These are phyloP conservation scores for Cephus runcator DNA, from an alignment of 2,888 invertebrate genomes.

Conservation along the genomic window DNA sequence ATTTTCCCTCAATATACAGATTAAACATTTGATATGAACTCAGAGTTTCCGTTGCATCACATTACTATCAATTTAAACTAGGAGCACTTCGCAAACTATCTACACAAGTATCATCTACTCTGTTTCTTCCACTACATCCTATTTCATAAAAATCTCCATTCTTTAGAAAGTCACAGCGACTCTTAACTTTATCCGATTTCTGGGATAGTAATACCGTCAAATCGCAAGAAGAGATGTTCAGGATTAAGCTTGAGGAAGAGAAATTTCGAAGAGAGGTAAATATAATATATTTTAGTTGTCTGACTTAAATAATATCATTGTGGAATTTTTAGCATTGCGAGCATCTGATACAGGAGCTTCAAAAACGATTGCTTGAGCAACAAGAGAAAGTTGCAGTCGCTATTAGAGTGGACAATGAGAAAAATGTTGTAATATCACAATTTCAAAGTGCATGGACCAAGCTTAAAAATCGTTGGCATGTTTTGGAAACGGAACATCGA, in stretches of 20 bases:
- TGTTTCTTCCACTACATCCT: background rate
- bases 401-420: conserved; percentile 79
- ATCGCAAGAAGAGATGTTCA: conserved; percentile 55
- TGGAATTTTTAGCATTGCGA: conserved; percentile 75
- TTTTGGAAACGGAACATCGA: conserved; percentile 60
- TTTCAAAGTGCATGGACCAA: conserved; percentile 75
- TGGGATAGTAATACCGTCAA: conserved; percentile 69
- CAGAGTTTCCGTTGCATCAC: background rate
- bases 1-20: background rate
- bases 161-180: conserved; percentile 50
- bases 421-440: conserved; percentile 76
- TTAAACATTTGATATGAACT: conserved; percentile 1
- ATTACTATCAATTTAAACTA: background rate
- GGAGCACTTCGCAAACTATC: background rate
- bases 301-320: conserved; percentile 9
- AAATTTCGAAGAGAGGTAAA: conserved; percentile 78
- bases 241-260: conserved; percentile 78
- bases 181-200: conserved; percentile 72
- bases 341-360: conserved; percentile 78
- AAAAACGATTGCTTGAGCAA: conserved; percentile 78
- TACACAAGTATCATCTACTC: background rate
- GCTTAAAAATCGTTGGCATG: conserved; percentile 61
- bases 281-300: conserved; percentile 21
- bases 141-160: background rate
- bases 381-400: conserved; percentile 85